phyloP scores from a whole-genome alignment of 2,113 vertebrate genomes.

The Sturnira hondurensis region DNA sequence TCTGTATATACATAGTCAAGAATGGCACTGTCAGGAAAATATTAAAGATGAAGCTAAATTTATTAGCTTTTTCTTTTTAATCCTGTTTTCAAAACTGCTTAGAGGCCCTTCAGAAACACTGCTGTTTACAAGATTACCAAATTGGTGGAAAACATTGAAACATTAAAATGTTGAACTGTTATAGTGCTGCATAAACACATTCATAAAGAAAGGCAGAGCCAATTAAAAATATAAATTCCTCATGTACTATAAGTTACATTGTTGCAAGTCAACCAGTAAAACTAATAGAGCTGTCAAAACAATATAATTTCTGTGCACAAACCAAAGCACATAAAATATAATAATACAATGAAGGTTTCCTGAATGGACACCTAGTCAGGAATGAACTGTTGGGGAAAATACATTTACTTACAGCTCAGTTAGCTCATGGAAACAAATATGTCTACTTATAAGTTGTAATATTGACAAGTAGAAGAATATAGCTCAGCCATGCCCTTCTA shows the following conservation, averaged over 20 bases:
- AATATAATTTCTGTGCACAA: slow-evolving; percentile 65
- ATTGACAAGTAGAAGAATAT: slow-evolving; percentile 45
- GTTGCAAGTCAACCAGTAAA: slow-evolving; percentile 55
- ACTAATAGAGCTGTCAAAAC: slow-evolving; percentile 68
- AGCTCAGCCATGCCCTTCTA: slow-evolving; percentile 15
- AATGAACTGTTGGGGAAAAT: slow-evolving; percentile 48
- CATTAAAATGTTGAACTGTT: slow-evolving; percentile 57
- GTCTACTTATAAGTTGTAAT: slow-evolving; percentile 11
- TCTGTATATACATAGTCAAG: background rate
- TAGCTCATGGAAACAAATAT: slow-evolving; percentile 40
- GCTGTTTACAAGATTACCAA: slow-evolving; percentile 54
- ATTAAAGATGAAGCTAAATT: slow-evolving; percentile 14
- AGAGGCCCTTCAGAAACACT: slow-evolving; percentile 5
- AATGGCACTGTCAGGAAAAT: background rate
- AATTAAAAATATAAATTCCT: slow-evolving; percentile 73
- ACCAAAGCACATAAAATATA: slow-evolving; percentile 29
- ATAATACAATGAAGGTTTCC: slow-evolving; percentile 48
- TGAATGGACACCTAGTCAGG: slow-evolving; percentile 64
- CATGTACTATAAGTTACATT: slow-evolving; percentile 47
- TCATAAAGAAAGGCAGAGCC: slow-evolving; percentile 64
- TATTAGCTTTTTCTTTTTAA: slow-evolving; percentile 6
- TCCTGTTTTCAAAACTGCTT: slow-evolving; percentile 38
- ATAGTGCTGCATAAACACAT: slow-evolving; percentile 63
- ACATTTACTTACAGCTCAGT: slow-evolving; percentile 54
- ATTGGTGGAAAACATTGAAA: slow-evolving; percentile 58